phyloP scores from a whole-genome alignment of 1,140 invertebrate species.

The Drosophila funebris region DNA sequence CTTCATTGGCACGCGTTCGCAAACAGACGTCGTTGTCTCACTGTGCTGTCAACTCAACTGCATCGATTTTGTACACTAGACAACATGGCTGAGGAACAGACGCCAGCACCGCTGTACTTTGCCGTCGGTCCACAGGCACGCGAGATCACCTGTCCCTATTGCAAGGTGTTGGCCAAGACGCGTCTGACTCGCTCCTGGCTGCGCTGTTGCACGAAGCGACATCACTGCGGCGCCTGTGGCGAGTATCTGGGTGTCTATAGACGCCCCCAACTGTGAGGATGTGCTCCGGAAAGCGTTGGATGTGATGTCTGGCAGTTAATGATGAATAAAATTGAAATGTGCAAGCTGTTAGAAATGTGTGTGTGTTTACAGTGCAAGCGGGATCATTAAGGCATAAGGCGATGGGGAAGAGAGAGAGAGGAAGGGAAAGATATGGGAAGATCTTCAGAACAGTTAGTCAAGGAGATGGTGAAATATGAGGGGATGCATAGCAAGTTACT shows the following conservation, averaged over 20 bases:
- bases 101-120: constrained; percentile 64
- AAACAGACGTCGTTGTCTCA: neutral
- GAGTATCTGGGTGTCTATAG: constrained; percentile 78
- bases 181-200: constrained; percentile 59
- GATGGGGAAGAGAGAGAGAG: too few relatives aligned
- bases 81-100: constrained; percentile 43
- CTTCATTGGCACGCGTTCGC: constrained; percentile 26
- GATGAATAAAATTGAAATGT: neutral
- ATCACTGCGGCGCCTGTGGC: constrained; percentile 77
- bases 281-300: too few relatives aligned
- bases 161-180: constrained; percentile 62
- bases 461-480: too few relatives aligned
- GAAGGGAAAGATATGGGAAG: too few relatives aligned
- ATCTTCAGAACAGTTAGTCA: too few relatives aligned
- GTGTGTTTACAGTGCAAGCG: too few relatives aligned
- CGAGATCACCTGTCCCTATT: constrained; percentile 76
- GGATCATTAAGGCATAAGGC: too few relatives aligned
- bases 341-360: neutral
- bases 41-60: too few relatives aligned
- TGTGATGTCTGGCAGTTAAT: constrained; percentile 18
- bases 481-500: too few relatives aligned
- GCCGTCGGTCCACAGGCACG: constrained; percentile 79
- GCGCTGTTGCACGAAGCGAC: constrained; percentile 61
- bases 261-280: constrained; percentile 58
- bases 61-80: neutral